Evolutionary conservation across 2,888 invertebrate genomes (phyloP).

Genomic region (Torymus tubicola): DNA sequence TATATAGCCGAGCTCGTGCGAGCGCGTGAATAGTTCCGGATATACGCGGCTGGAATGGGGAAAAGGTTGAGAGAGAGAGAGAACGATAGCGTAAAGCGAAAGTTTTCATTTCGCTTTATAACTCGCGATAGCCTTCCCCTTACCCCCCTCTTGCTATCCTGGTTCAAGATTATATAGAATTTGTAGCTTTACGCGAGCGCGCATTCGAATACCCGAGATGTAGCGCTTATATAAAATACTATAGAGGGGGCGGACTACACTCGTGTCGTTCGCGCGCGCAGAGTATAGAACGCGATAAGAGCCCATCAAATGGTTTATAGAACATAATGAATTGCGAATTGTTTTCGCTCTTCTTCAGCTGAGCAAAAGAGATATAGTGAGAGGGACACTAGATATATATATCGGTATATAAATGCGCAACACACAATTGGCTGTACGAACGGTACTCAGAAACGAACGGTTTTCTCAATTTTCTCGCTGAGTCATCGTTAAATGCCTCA

Average conservation of each 20-base stretch:
- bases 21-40: neutral
- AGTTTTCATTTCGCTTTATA: constrained; percentile 22
- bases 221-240: constrained; percentile 15
- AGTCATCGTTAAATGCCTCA: constrained; percentile 28
- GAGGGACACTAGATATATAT: too few relatives aligned
- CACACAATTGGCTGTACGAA: too few relatives aligned
- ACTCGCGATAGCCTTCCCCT: neutral
- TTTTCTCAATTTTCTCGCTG: constrained; percentile 36
- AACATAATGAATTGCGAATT: constrained; percentile 42
- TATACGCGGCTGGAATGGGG: too few relatives aligned
- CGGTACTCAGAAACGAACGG: too few relatives aligned
- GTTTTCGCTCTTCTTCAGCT: constrained; percentile 10
- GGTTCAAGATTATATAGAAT: constrained; percentile 9
- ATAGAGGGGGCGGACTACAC: neutral
- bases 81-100: neutral
- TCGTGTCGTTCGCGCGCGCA: neutral
- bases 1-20: neutral
- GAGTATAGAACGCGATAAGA: constrained; percentile 1
- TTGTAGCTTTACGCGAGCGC: constrained; percentile 1
- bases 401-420: too few relatives aligned
- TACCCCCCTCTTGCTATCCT: too few relatives aligned
- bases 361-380: neutral
- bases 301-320: constrained; percentile 41
- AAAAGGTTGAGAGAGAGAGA: neutral
- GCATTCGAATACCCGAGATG: neutral